Evolutionary conservation across 2,888 invertebrate genomes (phyloP), one percentile per base, ranked within the genome.

Genomic region (Drosophila trichaetosa): DNA sequence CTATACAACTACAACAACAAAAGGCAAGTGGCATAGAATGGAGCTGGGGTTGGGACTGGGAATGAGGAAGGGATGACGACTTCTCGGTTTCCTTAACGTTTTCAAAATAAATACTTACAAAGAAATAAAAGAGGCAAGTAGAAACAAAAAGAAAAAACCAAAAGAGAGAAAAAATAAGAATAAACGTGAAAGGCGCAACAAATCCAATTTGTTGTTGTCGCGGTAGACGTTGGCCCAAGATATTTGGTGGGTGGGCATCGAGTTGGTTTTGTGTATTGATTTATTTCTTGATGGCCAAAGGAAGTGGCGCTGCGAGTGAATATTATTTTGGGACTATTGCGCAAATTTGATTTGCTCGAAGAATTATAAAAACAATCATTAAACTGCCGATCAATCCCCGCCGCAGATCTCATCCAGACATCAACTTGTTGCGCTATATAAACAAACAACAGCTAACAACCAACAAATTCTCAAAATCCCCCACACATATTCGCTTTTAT

Each of bases 401-500:
- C 59, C 63, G 11, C 48, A 31, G 51, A 59, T 66, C 69, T 68
- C 61, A 48, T 38, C 31, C 64, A 76, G 56, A 64, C 58, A 76
- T 87, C 83, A 83, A 87, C 86, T 85, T 87, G 83, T 85, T 85
- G 88, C 80, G 71, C 71, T 66, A 65, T 52, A 79, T 88, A 84
- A 84, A 84, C 86, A 87, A 87, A 87, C 83, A 82, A 8, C 24
- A 62, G 56, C 64, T 29, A 40, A 54, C 56, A 63, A 27, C 29
- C 51, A 67, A 21, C 18, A 52, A 75, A 56, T 63, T 66, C 59
- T 40, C 56, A 24, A 62, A 31, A 65, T 21, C 46, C 49, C 51
- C 36, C 21, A 27, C 34, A 58, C 59, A 60, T 83, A 87, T 80
- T 71, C 63, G 53, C 54, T 51, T 53, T 56, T 53, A 57, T 46